phyloP scores from a whole-genome alignment of 23 tunicate genomes.

The Botrylloides violaceus region DNA sequence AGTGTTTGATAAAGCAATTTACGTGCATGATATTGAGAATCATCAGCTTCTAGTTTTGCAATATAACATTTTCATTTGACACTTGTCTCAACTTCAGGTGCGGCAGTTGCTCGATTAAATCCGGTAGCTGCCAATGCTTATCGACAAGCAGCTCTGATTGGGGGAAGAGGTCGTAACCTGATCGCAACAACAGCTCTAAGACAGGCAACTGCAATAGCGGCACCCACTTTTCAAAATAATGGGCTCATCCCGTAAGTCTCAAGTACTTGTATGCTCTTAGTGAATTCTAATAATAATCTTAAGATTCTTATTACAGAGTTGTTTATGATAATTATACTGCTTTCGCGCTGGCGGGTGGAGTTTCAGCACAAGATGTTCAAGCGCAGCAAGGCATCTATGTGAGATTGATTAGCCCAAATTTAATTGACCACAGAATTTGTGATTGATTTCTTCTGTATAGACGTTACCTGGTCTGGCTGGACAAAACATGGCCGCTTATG shows the following conservation, averaged over 20 bases:
- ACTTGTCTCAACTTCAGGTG: not conserved
- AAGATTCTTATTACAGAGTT: slow-evolving; percentile 5
- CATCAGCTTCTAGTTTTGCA: not conserved
- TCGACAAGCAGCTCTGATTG: slow-evolving; percentile 2
- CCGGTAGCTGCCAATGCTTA: slow-evolving; percentile 4
- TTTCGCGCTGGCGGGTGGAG: slow-evolving; percentile 14
- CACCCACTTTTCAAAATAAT: slow-evolving; percentile 6
- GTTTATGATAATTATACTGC: slow-evolving; percentile 21
- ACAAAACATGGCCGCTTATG: slow-evolving; percentile 21
- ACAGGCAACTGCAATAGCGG: slow-evolving; percentile 20
- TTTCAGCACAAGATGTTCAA: slow-evolving; percentile 22
- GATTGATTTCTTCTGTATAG: not conserved
- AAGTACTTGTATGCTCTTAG: too few relatives aligned
- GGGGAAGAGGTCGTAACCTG: slow-evolving; percentile 15
- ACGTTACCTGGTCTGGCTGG: not conserved
- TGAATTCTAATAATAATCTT: not conserved
- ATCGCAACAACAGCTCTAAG: slow-evolving; percentile 12
- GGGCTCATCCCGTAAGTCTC: slow-evolving; percentile 20
- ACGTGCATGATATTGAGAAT: not conserved
- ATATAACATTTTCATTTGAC: not conserved
- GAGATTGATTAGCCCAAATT: too few relatives aligned
- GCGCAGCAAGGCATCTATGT: slow-evolving; percentile 13
- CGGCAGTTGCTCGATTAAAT: slow-evolving; percentile 28
- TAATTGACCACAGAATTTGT: too few relatives aligned
- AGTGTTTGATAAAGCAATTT: not conserved